Evolutionary conservation across 2,888 invertebrate genomes (phyloP).

Genomic region (Matsumyia berberina): DNA sequence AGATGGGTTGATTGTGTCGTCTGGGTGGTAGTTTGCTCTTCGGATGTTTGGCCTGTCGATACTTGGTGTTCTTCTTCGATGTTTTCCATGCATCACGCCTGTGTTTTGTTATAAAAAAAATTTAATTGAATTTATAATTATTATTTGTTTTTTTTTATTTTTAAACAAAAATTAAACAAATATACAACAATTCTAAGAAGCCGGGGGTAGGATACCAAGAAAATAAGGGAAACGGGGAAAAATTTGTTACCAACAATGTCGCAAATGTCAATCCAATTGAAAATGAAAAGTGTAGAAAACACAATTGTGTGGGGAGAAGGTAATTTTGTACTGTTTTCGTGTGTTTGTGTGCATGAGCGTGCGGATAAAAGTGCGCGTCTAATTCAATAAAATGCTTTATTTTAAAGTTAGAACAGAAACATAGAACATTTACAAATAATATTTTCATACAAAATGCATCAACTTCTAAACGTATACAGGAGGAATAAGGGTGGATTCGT

Average conservation of each 20-base stretch:
- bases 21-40: slow-evolving; percentile 77
- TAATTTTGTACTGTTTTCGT: slow-evolving; percentile 2
- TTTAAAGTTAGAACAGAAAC: slow-evolving; percentile 3
- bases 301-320: background rate
- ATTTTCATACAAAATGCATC: background rate
- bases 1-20: slow-evolving; percentile 79
- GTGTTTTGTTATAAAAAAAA: slow-evolving; percentile 31
- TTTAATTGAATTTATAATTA: background rate
- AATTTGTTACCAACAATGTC: slow-evolving; percentile 36
- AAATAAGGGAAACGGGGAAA: background rate
- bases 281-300: background rate
- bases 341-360: slow-evolving; percentile 24
- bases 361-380: slow-evolving; percentile 29
- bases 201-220: slow-evolving; percentile 21
- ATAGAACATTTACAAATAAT: background rate
- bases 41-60: slow-evolving; percentile 75
- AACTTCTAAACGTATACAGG: background rate
- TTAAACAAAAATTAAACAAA: slow-evolving; percentile 40
- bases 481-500: slow-evolving; percentile 16
- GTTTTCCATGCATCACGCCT: slow-evolving; percentile 86
- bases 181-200: slow-evolving; percentile 56
- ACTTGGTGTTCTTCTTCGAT: slow-evolving; percentile 77
- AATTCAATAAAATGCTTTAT: slow-evolving; percentile 6
- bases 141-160: background rate
- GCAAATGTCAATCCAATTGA: slow-evolving; percentile 5